Evolutionary conservation across 2,797 vertebrate species (phyloP), one percentile per base, ranked within the genome.

Genomic region (Uromys caudimaculatus): DNA sequence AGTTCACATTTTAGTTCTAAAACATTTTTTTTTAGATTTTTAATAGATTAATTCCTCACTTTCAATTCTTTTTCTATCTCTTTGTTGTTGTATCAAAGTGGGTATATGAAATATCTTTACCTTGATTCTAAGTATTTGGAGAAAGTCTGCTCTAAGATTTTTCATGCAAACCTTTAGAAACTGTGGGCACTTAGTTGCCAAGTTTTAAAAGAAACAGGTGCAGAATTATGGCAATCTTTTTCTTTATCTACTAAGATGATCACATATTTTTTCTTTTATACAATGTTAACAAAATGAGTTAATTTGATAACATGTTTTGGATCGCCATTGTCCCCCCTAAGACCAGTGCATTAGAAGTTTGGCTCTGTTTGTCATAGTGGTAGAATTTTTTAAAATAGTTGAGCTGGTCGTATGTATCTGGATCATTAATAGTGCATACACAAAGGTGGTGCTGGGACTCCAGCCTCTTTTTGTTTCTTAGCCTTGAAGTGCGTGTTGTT

Each of bases 181-280:
- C 27, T 78, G 12, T 79, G 17, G 35, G 56, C 10, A 7, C 2
- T 88, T 88, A 27, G 50, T 4, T 67, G 27, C 32, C 50, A 54
- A 75, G 24, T 85, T 91, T 94, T 56, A 44, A 79, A 79, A 67
- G 38, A n/a, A 82, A 64, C 73, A 24, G 23, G 41, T 64, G 14
- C 17, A 77, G 75, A 95, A 79, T 89, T 93, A 52, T n/a, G 62
- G 86, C 8, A 92, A 77, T 76, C 27, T 54, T 91, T 93, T 93
- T 62, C 44, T 71, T 67, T 2, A 91, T 56, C 73, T 93, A 89
- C 52, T 94, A 38, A 93, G 47, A 73, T 67, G 29, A 95, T 19
- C 4, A 41, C 78, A 52, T 56, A 23, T 9, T 79, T 91, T 91
- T 90, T 69, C 38, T 77, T 90, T 92, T 92, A 50, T 24, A 84